Base-by-base conservation (phyloP, 1,140 invertebrate species). In the Panagrolaimus sp. region DNA sequence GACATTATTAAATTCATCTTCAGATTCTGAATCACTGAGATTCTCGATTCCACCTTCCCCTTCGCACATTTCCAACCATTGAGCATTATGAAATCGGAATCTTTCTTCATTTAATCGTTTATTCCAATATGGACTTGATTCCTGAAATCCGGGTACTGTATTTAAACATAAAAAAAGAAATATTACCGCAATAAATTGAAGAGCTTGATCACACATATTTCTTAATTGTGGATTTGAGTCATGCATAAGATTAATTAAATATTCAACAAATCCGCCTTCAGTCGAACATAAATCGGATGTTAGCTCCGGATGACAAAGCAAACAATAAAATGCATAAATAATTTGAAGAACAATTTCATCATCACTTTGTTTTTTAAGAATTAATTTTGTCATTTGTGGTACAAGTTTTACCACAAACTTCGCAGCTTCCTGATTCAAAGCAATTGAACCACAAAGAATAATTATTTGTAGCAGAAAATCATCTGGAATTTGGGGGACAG, bases 191-290 rank as follows among this genome's bases (percentile, higher is more conserved):
- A 96, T 93, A 15, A 94, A 89, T 84, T 96, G 91, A 58, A 96
- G 87, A 78, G 92, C 93, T 47, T 89, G 89, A 84, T 94, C 92
- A 80, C 93, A 95, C 63, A 96, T 89, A 86, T 91, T 91, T 73
- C 93, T 87, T 67, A 98, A 93, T 82, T 92, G 89, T 69, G 89
- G 88, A 86, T 97, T 97, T 84, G 94, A 94, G 83, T 98, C 94
- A 84, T 96, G 92, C 90, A 98, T 92, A 66, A 98, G 86, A 85
- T 98, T 94, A 68, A 98, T 92, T n/a, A 98, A 87, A 85, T 96
- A 97, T 43, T 71, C 73, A 21, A 67, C 66, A 8, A 76, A 58
- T 67, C 70, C 66, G 47, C 58, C 26, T 6, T 68, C 21, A 12
- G 74, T 71, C 10, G 67, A 69, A 65, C 76, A 69, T 65, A 92